A percentile compares a stretch with the other conserved stretches of the same genome.
Conservation (phyloP, 2,888 invertebrate species). For the Athalia rosae region DNA sequence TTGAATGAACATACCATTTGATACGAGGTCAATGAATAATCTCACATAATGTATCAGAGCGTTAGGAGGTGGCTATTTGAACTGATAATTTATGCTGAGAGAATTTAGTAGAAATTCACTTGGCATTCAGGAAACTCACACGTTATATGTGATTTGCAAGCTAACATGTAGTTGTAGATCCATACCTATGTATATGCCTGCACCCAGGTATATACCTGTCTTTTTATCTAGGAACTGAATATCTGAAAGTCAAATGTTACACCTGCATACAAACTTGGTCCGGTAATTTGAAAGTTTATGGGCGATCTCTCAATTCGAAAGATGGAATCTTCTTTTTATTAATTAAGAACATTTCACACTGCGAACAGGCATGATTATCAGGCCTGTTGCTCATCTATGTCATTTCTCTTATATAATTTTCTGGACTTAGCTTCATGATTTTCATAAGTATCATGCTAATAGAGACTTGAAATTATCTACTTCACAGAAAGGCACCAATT, state of each 20-base stretch:
- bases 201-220: not conserved
- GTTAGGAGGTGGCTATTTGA: not conserved
- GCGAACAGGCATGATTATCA: not conserved
- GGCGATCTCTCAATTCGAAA: not conserved
- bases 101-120: constrained; percentile 41
- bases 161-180: not conserved
- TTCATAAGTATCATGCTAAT: not conserved
- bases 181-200: not conserved
- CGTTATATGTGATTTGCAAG: constrained; percentile 33
- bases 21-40: not conserved
- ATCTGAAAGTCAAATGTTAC: constrained; percentile 37
- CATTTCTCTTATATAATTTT: constrained; percentile 23
- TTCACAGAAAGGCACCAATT: no score
- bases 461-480: not conserved
- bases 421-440: not conserved
- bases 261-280: constrained; percentile 30
- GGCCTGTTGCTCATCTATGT: constrained; percentile 38
- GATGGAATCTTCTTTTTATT: not conserved
- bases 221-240: constrained; percentile 19
- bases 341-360: not conserved
- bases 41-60: not conserved
- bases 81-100: constrained; percentile 5
- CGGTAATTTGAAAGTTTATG: constrained; percentile 23
- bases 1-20: not conserved
- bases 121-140: constrained; percentile 33